Conservation (phyloP, 1,140 invertebrate species). For the Tetraneura akinire region DNA sequence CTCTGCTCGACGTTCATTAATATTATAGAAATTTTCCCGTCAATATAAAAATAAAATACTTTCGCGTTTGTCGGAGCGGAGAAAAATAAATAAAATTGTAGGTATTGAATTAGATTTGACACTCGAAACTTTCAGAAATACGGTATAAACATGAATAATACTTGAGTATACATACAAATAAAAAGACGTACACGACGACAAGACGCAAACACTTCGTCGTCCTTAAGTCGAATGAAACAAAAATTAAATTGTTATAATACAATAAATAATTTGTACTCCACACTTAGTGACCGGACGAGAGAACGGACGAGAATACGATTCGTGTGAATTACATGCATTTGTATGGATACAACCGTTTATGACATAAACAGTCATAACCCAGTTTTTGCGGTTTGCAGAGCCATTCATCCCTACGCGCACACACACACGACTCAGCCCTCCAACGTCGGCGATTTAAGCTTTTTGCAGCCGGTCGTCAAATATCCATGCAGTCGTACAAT, state of each 20-base stretch:
- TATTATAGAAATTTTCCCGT: no score
- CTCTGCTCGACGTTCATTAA: no score
- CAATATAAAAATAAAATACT: no score
- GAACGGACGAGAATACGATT: no score
- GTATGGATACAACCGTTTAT: neutral
- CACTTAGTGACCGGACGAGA: neutral
- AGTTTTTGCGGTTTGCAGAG: constrained; percentile 20
- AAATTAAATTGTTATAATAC: neutral
- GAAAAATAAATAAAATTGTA: no score
- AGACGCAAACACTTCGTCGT: no score
- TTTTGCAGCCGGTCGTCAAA: neutral
- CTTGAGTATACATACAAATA: no score
- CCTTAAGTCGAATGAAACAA: neutral
- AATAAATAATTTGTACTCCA: neutral
- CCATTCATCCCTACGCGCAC: neutral
- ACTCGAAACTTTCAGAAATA: no score
- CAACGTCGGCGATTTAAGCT: neutral
- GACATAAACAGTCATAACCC: constrained; percentile 18
- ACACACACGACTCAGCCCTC: neutral
- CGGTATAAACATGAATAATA: no score
- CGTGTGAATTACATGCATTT: neutral
- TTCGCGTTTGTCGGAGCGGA: no score
- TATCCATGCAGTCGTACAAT: neutral
- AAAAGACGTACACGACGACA: no score
- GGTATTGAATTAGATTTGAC: no score